A percentile compares a stretch with the other conserved stretches of the same genome.
These are phyloP conservation scores for Drosophila persimilis DNA, from an alignment of 1,140 invertebrate genomes.

Conservation along the genomic window DNA sequence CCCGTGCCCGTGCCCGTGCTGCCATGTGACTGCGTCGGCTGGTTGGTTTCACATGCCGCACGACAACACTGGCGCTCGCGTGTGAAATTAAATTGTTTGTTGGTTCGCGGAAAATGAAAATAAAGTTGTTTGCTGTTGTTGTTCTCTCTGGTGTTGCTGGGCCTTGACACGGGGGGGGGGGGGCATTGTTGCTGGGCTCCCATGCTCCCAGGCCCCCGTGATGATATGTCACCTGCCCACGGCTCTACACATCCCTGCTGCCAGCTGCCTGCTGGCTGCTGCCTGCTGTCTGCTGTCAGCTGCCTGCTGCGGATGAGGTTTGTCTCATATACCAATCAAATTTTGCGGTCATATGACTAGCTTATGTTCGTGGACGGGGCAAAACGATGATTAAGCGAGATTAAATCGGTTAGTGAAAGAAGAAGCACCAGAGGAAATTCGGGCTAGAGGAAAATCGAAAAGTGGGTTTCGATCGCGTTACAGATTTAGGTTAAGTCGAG, in stretches of 20 bases:
- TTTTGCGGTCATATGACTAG: constrained; percentile 32
- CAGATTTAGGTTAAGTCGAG: no score
- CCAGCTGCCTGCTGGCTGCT: not conserved
- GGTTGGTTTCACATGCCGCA: constrained; percentile 72
- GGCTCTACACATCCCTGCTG: no score
- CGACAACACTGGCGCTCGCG: constrained; percentile 77
- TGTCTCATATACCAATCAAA: constrained; percentile 24
- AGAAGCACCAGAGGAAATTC: no score
- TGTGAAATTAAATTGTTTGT: constrained; percentile 81
- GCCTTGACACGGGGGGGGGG: constrained; percentile 28
- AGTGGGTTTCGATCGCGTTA: no score
- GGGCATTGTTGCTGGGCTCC: constrained; percentile 1
- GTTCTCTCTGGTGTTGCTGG: not conserved
- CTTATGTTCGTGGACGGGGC: constrained; percentile 8
- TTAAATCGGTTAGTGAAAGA: constrained; percentile 3
- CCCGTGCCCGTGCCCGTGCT: not conserved
- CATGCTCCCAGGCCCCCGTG: no score
- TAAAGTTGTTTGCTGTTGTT: constrained; percentile 47
- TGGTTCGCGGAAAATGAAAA: constrained; percentile 78
- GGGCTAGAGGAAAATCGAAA: no score
- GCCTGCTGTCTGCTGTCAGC: not conserved
- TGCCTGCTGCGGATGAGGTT: not conserved
- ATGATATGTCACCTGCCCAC: no score
- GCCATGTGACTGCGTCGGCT: constrained; percentile 44
- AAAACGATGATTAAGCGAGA: constrained; percentile 6